Percentiles rank a stretch among this genome's conserved stretches.
Evolutionary conservation across 2,888 invertebrate genomes (phyloP).

Genomic region (Platycheirus albimanus): DNA sequence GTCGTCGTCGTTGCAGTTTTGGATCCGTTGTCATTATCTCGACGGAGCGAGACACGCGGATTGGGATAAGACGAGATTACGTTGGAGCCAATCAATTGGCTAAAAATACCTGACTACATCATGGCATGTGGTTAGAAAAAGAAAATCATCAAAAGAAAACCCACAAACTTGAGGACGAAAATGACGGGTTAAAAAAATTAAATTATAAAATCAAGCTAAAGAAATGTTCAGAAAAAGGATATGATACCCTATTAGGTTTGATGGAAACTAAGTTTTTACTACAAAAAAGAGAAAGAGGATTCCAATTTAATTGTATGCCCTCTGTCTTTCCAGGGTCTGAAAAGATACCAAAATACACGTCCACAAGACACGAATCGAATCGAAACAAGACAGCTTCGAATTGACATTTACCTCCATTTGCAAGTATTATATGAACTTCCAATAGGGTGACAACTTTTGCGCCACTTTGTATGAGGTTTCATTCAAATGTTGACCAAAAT

Average conservation of each 20-base stretch:
- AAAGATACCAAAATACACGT: no score
- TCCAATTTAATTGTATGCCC: no score
- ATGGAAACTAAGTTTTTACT: no score
- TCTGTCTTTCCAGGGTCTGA: no score
- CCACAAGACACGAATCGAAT: no score
- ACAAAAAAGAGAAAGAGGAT: no score
- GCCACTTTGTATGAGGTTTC: no score
- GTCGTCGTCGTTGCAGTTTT: conserved; percentile 6
- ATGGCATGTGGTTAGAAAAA: conserved; percentile 69
- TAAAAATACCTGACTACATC: conserved; percentile 73
- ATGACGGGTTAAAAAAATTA: conserved; percentile 8
- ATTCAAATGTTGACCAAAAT: no score
- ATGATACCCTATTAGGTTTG: neutral
- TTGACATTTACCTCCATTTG: no score
- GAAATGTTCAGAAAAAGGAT: neutral
- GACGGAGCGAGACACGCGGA: conserved; percentile 52
- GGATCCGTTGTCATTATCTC: conserved; percentile 57
- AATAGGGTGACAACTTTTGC: no score
- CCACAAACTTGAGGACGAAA: conserved; percentile 43
- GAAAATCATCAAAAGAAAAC: conserved; percentile 68
- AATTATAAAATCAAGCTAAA: neutral
- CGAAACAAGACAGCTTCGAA: no score
- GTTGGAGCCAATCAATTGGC: conserved; percentile 74
- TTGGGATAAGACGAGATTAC: conserved; percentile 73
- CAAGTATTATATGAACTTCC: no score